Base-by-base conservation (phyloP, 1,140 invertebrate genomes). In the Whitmania pigra region DNA sequence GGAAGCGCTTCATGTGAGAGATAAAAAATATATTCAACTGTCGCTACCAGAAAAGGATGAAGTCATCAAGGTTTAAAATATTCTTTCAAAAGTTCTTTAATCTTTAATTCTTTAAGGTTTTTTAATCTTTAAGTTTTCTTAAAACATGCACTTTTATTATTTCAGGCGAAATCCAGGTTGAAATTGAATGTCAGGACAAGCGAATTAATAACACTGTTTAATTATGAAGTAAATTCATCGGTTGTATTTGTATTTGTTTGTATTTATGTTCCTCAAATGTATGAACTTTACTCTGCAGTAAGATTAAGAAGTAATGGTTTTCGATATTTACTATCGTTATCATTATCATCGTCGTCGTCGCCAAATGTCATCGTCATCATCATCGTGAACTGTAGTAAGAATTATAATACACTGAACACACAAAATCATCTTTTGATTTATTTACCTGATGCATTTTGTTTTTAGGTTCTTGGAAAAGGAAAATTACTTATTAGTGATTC, bases 21-120 rank as follows among this genome's bases (percentile, higher is more conserved):
- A 63, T 63, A 63, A 63, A 18, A 63, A 63, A n/a, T 31, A 25
- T 7, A 63, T 63, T 63, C 22, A 63, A n/a, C 57, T 63, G 9
- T 31, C 57, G 2, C 18, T 63, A 1, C 9, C 57, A 18, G 57
- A n/a, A 13, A 63, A 63, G 0, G 20, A 11, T 25, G 11, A 13
- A 15, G 57, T 18, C 57, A 31, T 63, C 29, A n/a, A 25, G 22
- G 29, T 63, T 63, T 4, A 63, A 11, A 25, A 63, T 63, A 25
- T 63, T 63, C 3, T 63, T 11, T 49, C 11, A 49, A 63, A 63
- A 17, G 9, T 17, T 63, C 1, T 22, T 63, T 63, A 49, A 15
- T 5, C 5, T 6, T 60, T 60, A 60, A 7, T 60, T 60, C 9
- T 9, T 22, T 60, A 60, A 60, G 4, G 17, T 60, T 22, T 60